phyloP scores from a whole-genome alignment of 2,888 invertebrate genomes.

The Troglohyphantes excavatus region DNA sequence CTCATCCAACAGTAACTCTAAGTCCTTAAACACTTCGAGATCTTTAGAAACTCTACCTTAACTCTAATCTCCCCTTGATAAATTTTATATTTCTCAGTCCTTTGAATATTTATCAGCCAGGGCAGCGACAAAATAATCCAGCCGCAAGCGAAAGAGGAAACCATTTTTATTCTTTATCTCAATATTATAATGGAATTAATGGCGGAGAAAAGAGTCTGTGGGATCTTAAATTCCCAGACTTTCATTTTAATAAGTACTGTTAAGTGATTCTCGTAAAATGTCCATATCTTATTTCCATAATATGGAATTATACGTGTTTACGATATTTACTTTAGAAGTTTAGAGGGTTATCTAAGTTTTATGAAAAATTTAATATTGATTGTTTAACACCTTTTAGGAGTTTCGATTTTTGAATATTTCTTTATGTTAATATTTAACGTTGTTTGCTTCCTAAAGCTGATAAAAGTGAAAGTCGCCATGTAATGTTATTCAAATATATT shows the following conservation, averaged over 20 bases:
- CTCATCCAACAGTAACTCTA: neutral
- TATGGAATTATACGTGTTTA: neutral
- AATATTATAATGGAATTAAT: neutral
- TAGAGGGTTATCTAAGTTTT: neutral
- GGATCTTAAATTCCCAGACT: neutral
- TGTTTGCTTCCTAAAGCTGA: too few relatives aligned
- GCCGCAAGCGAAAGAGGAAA: neutral
- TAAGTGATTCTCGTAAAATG: neutral
- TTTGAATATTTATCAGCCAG: neutral
- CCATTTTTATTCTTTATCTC: neutral
- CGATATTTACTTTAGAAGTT: neutral
- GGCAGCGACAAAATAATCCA: neutral
- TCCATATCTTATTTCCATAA: neutral
- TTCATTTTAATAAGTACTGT: neutral
- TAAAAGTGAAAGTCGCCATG: too few relatives aligned
- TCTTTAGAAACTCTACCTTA: neutral
- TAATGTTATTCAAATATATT: too few relatives aligned
- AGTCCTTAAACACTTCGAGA: neutral
- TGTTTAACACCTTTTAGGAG: neutral
- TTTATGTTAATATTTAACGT: neutral
- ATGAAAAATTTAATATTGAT: neutral
- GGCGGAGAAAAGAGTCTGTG: neutral
- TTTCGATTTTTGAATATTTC: neutral
- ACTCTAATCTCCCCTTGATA: neutral
- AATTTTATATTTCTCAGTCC: neutral